phyloP scores from a whole-genome alignment of 2,888 invertebrate species.

The Melangyna quadrimaculata region DNA sequence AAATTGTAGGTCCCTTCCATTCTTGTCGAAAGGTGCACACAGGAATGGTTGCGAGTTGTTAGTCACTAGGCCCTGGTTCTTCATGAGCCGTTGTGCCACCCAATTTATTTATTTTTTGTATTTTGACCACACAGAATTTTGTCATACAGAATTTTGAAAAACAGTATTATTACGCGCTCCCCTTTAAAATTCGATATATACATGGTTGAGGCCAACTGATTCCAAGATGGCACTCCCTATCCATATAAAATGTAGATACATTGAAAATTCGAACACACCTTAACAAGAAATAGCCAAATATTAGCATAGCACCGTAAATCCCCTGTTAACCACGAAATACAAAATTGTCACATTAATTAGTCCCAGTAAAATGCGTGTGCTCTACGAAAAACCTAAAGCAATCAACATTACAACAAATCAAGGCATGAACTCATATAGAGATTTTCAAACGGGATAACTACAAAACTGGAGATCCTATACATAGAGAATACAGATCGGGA shows the following conservation, averaged over 20 bases:
- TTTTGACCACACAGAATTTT: too few relatives aligned
- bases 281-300: neutral
- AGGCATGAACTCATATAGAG: neutral
- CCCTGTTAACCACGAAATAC: neutral
- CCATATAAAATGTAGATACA: too few relatives aligned
- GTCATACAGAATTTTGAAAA: too few relatives aligned
- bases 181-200: too few relatives aligned
- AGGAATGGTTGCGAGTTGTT: too few relatives aligned
- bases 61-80: too few relatives aligned
- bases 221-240: neutral
- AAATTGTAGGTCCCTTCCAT: too few relatives aligned
- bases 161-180: too few relatives aligned
- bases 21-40: too few relatives aligned
- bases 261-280: neutral
- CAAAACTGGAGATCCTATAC: neutral
- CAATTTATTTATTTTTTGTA: too few relatives aligned
- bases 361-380: neutral
- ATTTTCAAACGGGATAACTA: neutral
- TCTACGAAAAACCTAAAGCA: neutral
- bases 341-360: conserved; percentile 11
- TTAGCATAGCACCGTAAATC: neutral
- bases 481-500: neutral
- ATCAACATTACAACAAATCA: neutral
- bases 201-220: too few relatives aligned
- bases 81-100: too few relatives aligned